A percentile compares a stretch with the other conserved stretches of the same genome.
Conservation (phyloP, 2,113 vertebrate genomes). For the Eidolon helvum region DNA sequence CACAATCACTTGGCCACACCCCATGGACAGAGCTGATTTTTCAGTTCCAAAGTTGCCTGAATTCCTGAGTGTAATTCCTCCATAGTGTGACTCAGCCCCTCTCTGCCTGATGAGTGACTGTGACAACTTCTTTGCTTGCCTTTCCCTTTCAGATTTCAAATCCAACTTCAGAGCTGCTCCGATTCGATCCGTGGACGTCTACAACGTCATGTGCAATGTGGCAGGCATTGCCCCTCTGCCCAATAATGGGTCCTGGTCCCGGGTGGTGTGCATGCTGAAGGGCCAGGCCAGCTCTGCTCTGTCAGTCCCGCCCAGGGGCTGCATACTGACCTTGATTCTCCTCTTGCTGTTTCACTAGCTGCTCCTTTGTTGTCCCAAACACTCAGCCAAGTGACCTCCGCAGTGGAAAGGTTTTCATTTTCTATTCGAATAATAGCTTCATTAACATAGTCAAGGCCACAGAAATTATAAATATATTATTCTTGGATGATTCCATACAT, state of each 20-base stretch:
- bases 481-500: neutral
- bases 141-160: constrained; percentile 90
- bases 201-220: constrained; percentile 93
- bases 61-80: neutral
- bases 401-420: neutral
- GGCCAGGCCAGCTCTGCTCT: constrained; percentile 33
- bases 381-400: constrained; percentile 35
- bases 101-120: rapidly evolving
- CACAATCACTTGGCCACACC: neutral
- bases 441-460: constrained; percentile 70
- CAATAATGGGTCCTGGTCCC: constrained; percentile 97
- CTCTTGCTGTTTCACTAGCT: constrained; percentile 53
- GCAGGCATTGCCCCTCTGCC: constrained; percentile 88
- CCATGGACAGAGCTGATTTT: neutral
- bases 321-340: constrained; percentile 65
- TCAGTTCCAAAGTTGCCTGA: neutral
- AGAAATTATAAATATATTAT: constrained; percentile 12
- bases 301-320: neutral
- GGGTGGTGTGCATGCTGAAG: constrained; percentile 89
- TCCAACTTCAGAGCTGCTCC: constrained; percentile 87
- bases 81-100: neutral
- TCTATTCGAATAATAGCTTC: constrained; percentile 66
- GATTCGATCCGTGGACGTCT: constrained; percentile 92
- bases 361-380: constrained; percentile 31
- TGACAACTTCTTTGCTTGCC: constrained; percentile 14